A percentile compares a stretch with the other conserved stretches of the same genome.
Evolutionary conservation across 1,140 invertebrate genomes (phyloP).

Genomic region (Elymnias hypermnestra): DNA sequence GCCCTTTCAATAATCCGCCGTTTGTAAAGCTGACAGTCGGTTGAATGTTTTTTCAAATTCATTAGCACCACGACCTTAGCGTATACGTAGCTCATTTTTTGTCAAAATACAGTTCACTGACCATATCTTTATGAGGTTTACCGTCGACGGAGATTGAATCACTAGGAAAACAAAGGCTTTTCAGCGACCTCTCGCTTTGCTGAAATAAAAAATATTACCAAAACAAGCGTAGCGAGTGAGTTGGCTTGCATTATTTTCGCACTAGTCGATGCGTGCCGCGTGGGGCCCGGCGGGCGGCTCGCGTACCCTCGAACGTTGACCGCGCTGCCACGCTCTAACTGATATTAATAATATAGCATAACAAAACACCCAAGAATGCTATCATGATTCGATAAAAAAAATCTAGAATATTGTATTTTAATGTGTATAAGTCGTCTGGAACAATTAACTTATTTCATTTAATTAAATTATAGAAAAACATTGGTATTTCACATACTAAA

Average conservation of each 20-base stretch:
- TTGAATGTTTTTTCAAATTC: background rate
- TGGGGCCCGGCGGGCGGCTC: conserved; percentile 33
- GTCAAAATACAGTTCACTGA: conserved; percentile 16
- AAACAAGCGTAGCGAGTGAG: conserved; percentile 33
- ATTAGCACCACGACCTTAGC: background rate
- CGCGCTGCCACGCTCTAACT: conserved; percentile 27
- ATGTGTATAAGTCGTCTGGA: no score
- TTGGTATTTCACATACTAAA: no score
- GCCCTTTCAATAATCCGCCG: no score
- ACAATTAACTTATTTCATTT: no score
- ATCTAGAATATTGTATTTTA: no score
- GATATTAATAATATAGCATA: conserved; percentile 1
- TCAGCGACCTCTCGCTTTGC: conserved; percentile 9
- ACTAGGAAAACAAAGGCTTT: conserved; percentile 18
- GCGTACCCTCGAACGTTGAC: conserved; percentile 38
- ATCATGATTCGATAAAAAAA: background rate
- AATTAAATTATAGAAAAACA: no score
- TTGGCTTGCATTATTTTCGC: conserved; percentile 52
- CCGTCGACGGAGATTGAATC: conserved; percentile 12
- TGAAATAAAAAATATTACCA: conserved; percentile 31
- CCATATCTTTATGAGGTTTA: background rate
- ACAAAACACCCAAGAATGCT: background rate
- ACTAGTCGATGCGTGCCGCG: conserved; percentile 34
- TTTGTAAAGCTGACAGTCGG: no score
- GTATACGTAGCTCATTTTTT: background rate